These are phyloP conservation scores for Drosophila borealis DNA, from an alignment of 2,888 invertebrate species.

Conservation along the genomic window DNA sequence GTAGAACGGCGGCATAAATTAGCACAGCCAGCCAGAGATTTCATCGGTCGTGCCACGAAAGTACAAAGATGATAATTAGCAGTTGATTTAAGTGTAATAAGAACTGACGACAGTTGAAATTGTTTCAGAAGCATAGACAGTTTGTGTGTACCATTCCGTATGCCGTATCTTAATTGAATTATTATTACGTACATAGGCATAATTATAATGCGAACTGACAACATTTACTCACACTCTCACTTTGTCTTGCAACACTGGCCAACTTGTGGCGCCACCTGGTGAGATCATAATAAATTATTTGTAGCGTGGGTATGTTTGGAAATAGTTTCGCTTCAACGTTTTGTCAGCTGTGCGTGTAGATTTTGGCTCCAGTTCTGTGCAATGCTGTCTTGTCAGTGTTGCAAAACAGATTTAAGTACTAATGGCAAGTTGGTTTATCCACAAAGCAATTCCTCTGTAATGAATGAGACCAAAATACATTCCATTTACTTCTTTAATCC, in stretches of 20 bases:
- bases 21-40: conserved; percentile 26
- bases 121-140: background rate
- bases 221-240: background rate
- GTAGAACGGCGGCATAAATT: conserved; percentile 44
- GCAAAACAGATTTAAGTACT: background rate
- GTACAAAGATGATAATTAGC: conserved; percentile 32
- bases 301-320: background rate
- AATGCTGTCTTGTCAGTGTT: background rate
- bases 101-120: conserved; percentile 4
- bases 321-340: background rate
- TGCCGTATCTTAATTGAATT: background rate
- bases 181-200: background rate
- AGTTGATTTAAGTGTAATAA: conserved; percentile 16
- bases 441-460: too few species aligned
- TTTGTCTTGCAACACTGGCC: background rate
- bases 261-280: conserved; percentile 4
- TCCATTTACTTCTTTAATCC: background rate
- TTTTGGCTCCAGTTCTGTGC: background rate
- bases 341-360: background rate
- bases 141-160: background rate
- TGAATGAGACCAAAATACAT: too few species aligned
- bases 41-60: conserved; percentile 1
- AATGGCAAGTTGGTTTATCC: too few species aligned
- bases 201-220: background rate
- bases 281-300: background rate